Conservation (phyloP, 2,797 vertebrate species). For the Anas bernieri region DNA sequence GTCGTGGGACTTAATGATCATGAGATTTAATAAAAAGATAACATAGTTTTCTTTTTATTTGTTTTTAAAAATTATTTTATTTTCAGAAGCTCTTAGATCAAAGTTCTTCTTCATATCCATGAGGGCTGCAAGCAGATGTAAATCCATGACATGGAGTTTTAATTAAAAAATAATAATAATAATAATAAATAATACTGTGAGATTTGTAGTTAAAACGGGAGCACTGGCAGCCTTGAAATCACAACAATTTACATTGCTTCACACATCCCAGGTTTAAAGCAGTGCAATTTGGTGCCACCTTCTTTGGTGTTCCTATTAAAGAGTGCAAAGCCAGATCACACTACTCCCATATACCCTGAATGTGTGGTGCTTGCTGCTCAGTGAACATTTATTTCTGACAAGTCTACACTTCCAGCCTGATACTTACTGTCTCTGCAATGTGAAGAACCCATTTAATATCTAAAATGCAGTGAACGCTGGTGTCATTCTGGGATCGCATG, state of each 20-base stretch:
- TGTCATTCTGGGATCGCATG: background rate
- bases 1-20: background rate
- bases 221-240: background rate
- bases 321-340: background rate
- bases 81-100: background rate
- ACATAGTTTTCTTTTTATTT: background rate
- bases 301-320: background rate
- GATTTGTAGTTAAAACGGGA: background rate
- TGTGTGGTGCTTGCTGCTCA: accelerated
- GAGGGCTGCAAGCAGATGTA: background rate
- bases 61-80: background rate
- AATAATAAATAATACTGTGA: background rate
- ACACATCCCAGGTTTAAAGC: background rate
- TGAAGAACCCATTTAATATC: background rate
- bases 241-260: background rate
- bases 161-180: background rate
- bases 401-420: background rate
- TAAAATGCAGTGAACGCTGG: background rate
- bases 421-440: background rate
- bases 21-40: background rate
- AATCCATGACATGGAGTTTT: background rate
- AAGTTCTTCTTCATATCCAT: background rate
- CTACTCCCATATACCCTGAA: background rate
- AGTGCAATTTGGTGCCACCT: background rate
- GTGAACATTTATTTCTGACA: background rate